Conservation (phyloP, 2,797 vertebrate species). For the Tokudaia tokunoshimensis region DNA sequence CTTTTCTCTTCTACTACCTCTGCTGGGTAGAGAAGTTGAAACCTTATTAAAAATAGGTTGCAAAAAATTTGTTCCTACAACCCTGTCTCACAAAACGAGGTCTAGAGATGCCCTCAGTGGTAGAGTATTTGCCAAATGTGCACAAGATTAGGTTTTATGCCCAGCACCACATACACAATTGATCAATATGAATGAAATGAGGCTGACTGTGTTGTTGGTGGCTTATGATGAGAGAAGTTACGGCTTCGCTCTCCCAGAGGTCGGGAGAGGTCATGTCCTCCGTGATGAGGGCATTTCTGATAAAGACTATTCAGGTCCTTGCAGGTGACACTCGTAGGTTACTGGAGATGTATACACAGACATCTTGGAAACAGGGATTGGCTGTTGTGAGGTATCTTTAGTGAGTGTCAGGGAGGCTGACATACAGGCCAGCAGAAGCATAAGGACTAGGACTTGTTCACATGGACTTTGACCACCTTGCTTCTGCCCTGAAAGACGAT, state of each 20-base stretch:
- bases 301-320: not conserved
- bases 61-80: not conserved
- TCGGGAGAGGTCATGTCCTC: not conserved
- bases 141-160: not conserved
- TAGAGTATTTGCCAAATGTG: not conserved
- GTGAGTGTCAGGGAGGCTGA: not conserved
- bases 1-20: not conserved
- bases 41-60: not conserved
- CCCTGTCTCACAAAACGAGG: not conserved
- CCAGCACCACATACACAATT: not conserved
- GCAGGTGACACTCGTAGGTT: not conserved
- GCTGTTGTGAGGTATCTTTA: not conserved
- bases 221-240: not conserved
- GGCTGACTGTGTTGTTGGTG: not conserved
- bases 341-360: not conserved
- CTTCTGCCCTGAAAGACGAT: not conserved
- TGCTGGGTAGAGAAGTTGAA: not conserved
- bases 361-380: not conserved
- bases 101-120: not conserved
- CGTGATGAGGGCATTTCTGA: not conserved
- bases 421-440: not conserved
- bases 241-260: not conserved
- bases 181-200: not conserved
- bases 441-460: not conserved
- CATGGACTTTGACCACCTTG: not conserved